Evolutionary conservation across 1,140 invertebrate genomes (phyloP).

Genomic region (Ylistrum balloti): DNA sequence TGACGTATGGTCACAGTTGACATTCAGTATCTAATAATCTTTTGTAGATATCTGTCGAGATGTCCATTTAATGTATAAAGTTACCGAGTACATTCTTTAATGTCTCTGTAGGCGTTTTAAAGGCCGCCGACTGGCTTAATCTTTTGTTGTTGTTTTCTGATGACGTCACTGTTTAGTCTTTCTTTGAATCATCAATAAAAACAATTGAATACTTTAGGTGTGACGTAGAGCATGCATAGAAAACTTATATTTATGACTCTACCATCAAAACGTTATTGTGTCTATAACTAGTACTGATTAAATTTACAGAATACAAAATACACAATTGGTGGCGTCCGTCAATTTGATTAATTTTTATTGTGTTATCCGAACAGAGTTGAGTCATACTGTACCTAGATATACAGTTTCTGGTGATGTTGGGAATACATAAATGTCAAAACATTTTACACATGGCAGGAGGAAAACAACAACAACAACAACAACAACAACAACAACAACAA

Average conservation of each 20-base stretch:
- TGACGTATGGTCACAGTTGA: neutral
- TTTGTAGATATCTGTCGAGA: neutral
- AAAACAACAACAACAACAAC: too few relatives aligned
- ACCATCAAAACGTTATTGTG: neutral
- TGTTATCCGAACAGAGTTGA: neutral
- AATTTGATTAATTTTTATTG: neutral
- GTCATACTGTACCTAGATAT: neutral
- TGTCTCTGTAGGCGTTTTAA: neutral
- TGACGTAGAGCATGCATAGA: neutral
- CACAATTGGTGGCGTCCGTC: neutral
- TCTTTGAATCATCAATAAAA: constrained; percentile 1
- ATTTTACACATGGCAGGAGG: too few relatives aligned
- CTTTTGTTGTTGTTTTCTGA: neutral
- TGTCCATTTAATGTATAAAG: neutral
- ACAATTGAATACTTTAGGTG: neutral
- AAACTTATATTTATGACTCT: neutral
- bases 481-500: too few relatives aligned
- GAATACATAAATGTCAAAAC: too few relatives aligned
- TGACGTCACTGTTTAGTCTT: neutral
- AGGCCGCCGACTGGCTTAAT: neutral
- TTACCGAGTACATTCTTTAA: neutral
- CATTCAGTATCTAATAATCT: neutral
- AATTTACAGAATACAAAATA: neutral
- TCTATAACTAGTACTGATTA: neutral
- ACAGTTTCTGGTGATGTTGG: too few relatives aligned